Evolutionary conservation across 2,888 invertebrate genomes (phyloP).

Genomic region (Pachydiplax longipennis): DNA sequence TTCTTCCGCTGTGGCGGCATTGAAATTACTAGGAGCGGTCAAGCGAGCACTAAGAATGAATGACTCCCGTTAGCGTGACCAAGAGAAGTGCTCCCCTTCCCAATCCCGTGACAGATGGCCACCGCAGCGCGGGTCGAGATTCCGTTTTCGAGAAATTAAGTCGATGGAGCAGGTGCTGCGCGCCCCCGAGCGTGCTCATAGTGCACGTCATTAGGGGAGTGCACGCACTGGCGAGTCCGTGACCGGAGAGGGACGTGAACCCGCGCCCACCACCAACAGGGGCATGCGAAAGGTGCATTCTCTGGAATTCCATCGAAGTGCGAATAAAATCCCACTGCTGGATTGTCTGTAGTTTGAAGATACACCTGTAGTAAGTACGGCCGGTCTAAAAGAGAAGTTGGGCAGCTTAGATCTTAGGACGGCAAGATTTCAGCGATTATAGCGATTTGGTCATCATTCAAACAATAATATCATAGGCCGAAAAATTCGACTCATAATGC

Average conservation of each 20-base stretch:
- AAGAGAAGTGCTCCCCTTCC: background rate
- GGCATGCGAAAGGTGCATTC: background rate
- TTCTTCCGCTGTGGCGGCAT: background rate
- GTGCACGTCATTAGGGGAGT: background rate
- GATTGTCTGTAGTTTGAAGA: too few relatives aligned
- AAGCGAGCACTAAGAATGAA: background rate
- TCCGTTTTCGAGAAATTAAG: conserved; percentile 1
- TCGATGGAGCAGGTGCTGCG: background rate
- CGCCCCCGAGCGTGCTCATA: background rate
- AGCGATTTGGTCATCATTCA: too few relatives aligned
- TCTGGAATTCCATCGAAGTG: too few relatives aligned
- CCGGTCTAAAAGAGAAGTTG: too few relatives aligned
- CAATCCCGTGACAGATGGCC: background rate
- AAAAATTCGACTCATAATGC: too few relatives aligned
- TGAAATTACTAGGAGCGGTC: background rate
- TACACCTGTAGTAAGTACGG: too few relatives aligned
- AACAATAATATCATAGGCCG: too few relatives aligned
- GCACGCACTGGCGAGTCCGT: background rate
- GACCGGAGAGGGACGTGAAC: background rate
- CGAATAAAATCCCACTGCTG: too few relatives aligned
- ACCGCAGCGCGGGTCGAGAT: background rate
- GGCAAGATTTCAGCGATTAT: too few relatives aligned
- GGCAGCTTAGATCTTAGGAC: too few relatives aligned
- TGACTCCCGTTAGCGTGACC: background rate
- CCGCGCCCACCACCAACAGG: background rate